Evolutionary conservation across 2,888 invertebrate genomes (phyloP).

Genomic region (Parnassius smintheus): DNA sequence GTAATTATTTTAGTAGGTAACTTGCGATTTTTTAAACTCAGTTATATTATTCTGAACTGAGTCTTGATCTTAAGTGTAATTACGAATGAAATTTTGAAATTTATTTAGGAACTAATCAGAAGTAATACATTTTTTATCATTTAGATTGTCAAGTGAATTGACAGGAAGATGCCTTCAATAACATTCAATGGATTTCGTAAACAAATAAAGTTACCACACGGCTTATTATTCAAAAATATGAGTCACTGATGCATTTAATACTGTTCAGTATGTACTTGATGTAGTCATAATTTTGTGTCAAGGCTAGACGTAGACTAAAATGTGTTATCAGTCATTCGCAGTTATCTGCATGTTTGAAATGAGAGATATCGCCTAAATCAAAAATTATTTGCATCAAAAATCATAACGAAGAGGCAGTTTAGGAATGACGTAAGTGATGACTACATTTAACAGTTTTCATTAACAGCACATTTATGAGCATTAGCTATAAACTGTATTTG

Average conservation of each 20-base stretch:
- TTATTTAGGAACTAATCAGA: no score
- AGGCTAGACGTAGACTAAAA: slow-evolving; percentile 46
- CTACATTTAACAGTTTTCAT: neutral
- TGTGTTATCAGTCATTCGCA: slow-evolving; percentile 23
- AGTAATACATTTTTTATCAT: no score
- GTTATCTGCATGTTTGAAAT: slow-evolving; percentile 21
- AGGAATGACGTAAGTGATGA: slow-evolving; percentile 16
- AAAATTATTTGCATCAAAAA: neutral
- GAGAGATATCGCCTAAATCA: slow-evolving; percentile 12
- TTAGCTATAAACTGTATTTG: no score
- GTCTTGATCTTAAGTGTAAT: no score
- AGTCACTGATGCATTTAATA: slow-evolving; percentile 50
- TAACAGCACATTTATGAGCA: no score
- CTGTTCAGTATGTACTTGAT: slow-evolving; percentile 37
- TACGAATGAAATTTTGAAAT: no score
- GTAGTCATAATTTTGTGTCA: slow-evolving; percentile 57
- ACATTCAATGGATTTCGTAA: slow-evolving; percentile 31
- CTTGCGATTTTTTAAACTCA: no score
- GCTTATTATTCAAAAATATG: slow-evolving; percentile 44
- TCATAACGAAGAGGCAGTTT: neutral
- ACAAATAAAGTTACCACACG: slow-evolving; percentile 32
- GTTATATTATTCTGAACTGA: no score
- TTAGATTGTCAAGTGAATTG: neutral
- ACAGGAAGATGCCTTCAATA: slow-evolving; percentile 13
- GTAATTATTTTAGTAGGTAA: no score